Conservation (phyloP, 2,888 invertebrate genomes). For the Caenorhabditis sp. region DNA sequence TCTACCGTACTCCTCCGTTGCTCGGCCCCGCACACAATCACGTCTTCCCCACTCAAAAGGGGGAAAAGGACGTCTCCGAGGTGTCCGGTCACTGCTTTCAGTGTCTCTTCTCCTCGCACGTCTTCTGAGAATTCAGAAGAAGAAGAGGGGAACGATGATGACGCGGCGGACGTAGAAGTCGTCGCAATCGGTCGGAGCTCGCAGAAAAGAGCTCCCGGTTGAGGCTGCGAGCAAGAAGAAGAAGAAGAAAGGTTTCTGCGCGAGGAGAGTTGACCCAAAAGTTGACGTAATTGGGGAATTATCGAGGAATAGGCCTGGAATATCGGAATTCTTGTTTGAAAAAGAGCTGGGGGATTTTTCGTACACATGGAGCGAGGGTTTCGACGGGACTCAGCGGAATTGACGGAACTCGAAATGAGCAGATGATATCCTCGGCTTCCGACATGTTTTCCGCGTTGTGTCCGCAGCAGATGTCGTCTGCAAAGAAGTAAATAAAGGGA, state of each 20-base stretch:
- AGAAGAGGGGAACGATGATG: not conserved
- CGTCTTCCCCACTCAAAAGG: slow-evolving; percentile 68
- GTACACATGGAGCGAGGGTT: slow-evolving; percentile 64
- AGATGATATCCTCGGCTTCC: slow-evolving; percentile 55
- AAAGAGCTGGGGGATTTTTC: too few species aligned
- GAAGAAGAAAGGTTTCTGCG: too few species aligned
- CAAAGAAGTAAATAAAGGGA: not conserved
- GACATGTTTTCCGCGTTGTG: slow-evolving; percentile 49
- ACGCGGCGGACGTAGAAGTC: not conserved
- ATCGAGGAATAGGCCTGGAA: slow-evolving; percentile 40
- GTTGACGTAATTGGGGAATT: slow-evolving; percentile 23
- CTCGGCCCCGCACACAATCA: slow-evolving; percentile 69
- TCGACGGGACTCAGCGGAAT: slow-evolving; percentile 51
- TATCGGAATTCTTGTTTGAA: too few species aligned
- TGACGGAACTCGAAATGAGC: slow-evolving; percentile 54
- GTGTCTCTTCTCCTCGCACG: slow-evolving; percentile 54
- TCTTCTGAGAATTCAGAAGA: not conserved
- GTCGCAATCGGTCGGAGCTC: slow-evolving; percentile 33
- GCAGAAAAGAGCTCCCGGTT: slow-evolving; percentile 27
- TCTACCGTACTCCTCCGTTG: slow-evolving; percentile 68
- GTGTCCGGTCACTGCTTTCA: slow-evolving; percentile 56
- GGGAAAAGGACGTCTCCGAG: slow-evolving; percentile 68
- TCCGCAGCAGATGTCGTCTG: slow-evolving; percentile 54
- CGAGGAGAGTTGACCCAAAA: not conserved
- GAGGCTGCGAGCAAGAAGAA: too few species aligned